These are phyloP conservation scores for Zoanthus gigantus DNA, from an alignment of 92 coral and sea anemone genomes.

Conservation along the genomic window DNA sequence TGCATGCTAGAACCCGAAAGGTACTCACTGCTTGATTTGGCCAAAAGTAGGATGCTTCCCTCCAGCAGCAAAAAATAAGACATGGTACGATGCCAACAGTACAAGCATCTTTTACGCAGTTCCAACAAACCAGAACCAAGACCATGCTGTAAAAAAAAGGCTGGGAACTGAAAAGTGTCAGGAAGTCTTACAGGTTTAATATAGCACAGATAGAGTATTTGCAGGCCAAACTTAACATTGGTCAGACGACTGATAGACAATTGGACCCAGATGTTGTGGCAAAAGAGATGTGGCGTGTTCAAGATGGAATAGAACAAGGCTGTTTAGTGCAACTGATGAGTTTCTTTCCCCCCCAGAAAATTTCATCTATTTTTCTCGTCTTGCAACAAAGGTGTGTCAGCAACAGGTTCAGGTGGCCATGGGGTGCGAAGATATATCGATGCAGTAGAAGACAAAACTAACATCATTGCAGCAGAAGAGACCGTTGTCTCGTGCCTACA, in stretches of 20 bases:
- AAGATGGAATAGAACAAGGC: neutral
- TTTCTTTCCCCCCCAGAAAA: neutral
- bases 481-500: slow-evolving; percentile 27
- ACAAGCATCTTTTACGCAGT: neutral
- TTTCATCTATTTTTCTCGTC: neutral
- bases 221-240: neutral
- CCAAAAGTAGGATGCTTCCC: neutral
- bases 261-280: neutral
- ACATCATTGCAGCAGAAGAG: slow-evolving; percentile 32
- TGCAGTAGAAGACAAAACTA: slow-evolving; percentile 43
- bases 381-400: neutral
- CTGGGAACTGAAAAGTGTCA: neutral
- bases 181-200: neutral
- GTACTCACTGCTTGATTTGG: neutral
- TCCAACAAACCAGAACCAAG: neutral
- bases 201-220: neutral
- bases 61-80: neutral
- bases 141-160: neutral
- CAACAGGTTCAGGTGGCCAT: neutral
- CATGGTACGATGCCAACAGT: slow-evolving; percentile 5
- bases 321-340: neutral
- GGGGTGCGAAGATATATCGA: slow-evolving; percentile 18
- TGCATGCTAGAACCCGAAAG: neutral
- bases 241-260: neutral
- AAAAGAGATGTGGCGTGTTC: neutral